Evolutionary conservation across 2,888 invertebrate genomes (phyloP).

Genomic region (Mesochorus sp.): DNA sequence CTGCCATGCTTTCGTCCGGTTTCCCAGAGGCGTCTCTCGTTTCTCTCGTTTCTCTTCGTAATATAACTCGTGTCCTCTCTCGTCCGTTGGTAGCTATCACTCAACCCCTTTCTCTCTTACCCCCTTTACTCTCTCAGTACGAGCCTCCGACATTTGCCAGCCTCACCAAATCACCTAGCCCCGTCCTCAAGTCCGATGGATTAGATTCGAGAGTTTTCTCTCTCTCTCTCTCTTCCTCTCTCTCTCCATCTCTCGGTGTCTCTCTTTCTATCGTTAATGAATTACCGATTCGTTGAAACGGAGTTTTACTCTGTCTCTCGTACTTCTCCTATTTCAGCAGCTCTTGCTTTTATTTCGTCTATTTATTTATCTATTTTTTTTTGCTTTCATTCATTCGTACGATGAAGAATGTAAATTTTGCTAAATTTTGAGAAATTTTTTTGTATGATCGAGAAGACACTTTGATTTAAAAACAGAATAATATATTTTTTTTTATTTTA

Average conservation of each 20-base stretch:
- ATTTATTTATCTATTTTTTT: constrained; percentile 7
- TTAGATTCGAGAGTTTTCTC: constrained; percentile 56
- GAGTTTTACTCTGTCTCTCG: constrained; percentile 46
- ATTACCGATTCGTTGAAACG: constrained; percentile 61
- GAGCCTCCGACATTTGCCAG: constrained; percentile 66
- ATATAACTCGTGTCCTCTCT: not conserved
- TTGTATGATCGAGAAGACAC: no score
- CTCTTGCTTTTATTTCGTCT: not conserved
- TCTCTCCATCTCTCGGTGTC: not conserved
- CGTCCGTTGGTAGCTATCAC: constrained; percentile 23
- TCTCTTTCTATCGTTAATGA: constrained; percentile 56
- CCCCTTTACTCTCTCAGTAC: constrained; percentile 57
- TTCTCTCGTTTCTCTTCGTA: constrained; percentile 38
- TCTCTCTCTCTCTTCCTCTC: constrained; percentile 48
- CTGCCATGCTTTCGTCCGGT: constrained; percentile 67
- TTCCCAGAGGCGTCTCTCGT: constrained; percentile 46
- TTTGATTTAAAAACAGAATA: no score
- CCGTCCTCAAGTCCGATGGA: constrained; percentile 56
- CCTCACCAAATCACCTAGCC: constrained; percentile 48
- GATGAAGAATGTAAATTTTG: not conserved
- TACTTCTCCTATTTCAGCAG: not conserved
- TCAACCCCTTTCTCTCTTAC: constrained; percentile 35
- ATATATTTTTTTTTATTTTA: no score
- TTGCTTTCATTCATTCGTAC: constrained; percentile 9
- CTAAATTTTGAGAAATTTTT: no score